Conservation (phyloP, 1,140 invertebrate species). For the Heliconius hewitsoni region DNA sequence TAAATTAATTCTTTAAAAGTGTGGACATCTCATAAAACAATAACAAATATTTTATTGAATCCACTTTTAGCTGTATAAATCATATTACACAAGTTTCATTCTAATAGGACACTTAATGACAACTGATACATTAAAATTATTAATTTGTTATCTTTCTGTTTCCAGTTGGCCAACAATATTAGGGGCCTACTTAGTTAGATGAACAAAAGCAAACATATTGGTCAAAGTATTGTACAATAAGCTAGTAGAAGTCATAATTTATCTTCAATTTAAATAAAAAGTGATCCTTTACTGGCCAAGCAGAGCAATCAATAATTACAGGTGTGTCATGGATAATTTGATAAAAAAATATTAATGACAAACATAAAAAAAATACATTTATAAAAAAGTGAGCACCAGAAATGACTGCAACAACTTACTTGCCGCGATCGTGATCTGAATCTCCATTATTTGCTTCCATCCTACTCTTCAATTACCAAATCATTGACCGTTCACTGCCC, state of each 20-base stretch:
- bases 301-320: constrained; percentile 14
- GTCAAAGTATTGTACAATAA: neutral
- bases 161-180: neutral
- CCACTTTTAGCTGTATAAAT: neutral
- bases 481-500: constrained; percentile 28
- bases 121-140: neutral
- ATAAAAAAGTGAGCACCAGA: neutral
- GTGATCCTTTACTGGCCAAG: constrained; percentile 19
- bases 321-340: constrained; percentile 8
- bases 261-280: neutral
- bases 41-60: neutral
- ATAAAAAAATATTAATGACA: neutral
- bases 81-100: neutral
- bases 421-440: constrained; percentile 41
- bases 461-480: constrained; percentile 30
- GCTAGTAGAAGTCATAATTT: neutral
- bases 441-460: constrained; percentile 57
- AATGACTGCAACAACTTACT: constrained; percentile 38
- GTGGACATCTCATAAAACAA: neutral
- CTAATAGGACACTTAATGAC: constrained; percentile 4
- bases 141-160: neutral
- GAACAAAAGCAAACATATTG: constrained; percentile 3
- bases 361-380: neutral
- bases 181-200: neutral
- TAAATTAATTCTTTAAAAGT: neutral